Evolutionary conservation across 2,797 vertebrate species (phyloP), one percentile per base, ranked within the genome.

Genomic region (Gila robusta): DNA sequence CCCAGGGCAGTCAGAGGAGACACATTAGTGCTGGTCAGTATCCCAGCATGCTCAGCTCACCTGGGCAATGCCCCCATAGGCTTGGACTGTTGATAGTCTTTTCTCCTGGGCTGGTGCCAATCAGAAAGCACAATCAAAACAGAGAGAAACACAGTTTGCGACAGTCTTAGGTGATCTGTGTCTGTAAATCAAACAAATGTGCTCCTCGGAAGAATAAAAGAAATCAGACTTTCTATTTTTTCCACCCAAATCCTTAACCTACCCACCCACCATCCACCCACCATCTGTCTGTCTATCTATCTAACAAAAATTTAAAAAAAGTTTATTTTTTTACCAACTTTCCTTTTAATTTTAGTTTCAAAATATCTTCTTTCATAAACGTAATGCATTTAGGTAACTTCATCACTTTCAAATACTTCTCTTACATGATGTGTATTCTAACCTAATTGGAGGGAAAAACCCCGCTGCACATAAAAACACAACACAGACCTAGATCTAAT

Each of bases 21-120:
- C 83, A 89, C 83, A 87, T 90, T 90, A 89, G 87, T 87, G 86
- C 84, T 87, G 88, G 91, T 90, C 89, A 91, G 88, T 89, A 87
- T 89, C 88, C 91, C 89, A 84, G 89, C 85, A 87, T 89, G 88
- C 86, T 90, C 88, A 88, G 86, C 87, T 87, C 84, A 85, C 88
- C 88, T 77, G 82, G 87, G 89, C 88, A 87, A 83, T 86, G 84
- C 78, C 87, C 82, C 82, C 82, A 85, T 89, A 82, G 88, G 86
- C 32, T 83, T 56, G 76, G 79, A 87, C 66, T 85, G 83, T 84
- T 88, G 84, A 87, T 77, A 73, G 78, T 86, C 73, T 39, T 5
- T 28, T 87, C 85, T 87, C 88, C n/a, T 41, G 32, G 59, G 80
- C 52, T 79, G 59, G 77, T 83, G 89, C 87, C 87, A 88, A 86